A percentile compares a stretch with the other conserved stretches of the same genome.
phyloP scores from a whole-genome alignment of 2,797 vertebrate genomes.

The Euphonia xanthogaster region DNA sequence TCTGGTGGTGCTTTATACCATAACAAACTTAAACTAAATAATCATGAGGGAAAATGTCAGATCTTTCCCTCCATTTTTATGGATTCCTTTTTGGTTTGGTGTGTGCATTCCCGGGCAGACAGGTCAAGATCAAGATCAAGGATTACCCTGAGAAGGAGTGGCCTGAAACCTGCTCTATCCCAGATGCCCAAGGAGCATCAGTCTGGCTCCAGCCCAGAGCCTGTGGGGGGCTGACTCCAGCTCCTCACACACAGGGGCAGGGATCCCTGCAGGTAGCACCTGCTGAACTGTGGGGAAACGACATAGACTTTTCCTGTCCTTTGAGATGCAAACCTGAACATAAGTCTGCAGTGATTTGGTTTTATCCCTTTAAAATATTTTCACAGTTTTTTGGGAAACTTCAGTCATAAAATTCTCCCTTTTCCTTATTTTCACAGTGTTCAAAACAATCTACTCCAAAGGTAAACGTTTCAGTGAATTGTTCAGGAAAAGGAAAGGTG shows the following conservation, averaged over 20 bases:
- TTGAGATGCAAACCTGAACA: background rate
- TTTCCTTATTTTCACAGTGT: background rate
- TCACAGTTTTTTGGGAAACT: background rate
- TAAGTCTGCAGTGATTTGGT: background rate
- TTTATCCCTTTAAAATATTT: background rate
- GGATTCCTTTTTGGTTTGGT: background rate
- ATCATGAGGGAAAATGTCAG: fast-evolving
- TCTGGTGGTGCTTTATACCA: background rate
- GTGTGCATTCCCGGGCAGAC: background rate
- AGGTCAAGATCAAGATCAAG: background rate
- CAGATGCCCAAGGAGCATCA: background rate
- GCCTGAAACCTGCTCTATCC: background rate
- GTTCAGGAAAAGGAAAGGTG: background rate
- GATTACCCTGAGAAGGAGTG: background rate
- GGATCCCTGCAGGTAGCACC: background rate
- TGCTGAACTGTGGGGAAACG: background rate
- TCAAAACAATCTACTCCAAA: background rate
- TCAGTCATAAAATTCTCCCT: background rate
- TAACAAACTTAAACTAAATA: background rate
- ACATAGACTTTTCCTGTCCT: background rate
- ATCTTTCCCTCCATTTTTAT: background rate
- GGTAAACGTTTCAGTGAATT: background rate
- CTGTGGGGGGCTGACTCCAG: fast-evolving
- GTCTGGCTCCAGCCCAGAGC: background rate
- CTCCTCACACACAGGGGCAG: background rate